A percentile compares a stretch with the other conserved stretches of the same genome.
phyloP scores from a whole-genome alignment of 2,888 invertebrate genomes.

The Macroteleia sp. region DNA sequence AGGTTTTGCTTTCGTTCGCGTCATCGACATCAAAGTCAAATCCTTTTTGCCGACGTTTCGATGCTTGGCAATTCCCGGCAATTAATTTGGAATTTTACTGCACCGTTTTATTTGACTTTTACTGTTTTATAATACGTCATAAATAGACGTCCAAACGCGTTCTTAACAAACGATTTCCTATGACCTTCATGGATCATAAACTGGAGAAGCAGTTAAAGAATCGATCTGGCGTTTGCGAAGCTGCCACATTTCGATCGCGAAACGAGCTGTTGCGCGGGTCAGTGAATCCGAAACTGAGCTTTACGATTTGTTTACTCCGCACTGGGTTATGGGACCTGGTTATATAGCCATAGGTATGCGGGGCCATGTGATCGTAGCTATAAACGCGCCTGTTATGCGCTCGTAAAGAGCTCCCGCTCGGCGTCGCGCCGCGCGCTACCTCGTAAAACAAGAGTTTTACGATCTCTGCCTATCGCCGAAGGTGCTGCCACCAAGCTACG shows the following conservation, averaged over 20 bases:
- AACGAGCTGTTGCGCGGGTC: slow-evolving; percentile 78
- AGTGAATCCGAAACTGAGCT: slow-evolving; percentile 82
- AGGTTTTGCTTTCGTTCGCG: slow-evolving; percentile 4
- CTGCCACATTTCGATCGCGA: slow-evolving; percentile 55
- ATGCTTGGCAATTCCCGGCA: background rate
- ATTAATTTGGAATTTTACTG: background rate
- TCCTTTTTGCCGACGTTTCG: too few species aligned
- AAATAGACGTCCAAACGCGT: background rate
- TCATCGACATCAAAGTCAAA: slow-evolving; percentile 25
- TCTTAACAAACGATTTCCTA: too few species aligned
- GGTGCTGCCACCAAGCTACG: slow-evolving; percentile 74
- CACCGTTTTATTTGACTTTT: background rate
- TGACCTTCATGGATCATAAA: slow-evolving; percentile 39
- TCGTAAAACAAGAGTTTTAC: slow-evolving; percentile 83
- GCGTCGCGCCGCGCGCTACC: slow-evolving; percentile 67
- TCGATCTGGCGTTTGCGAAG: slow-evolving; percentile 26
- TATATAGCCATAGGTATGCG: slow-evolving; percentile 82
- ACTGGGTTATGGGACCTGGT: slow-evolving; percentile 82
- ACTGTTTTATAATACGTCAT: slow-evolving; percentile 4
- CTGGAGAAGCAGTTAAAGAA: slow-evolving; percentile 24
- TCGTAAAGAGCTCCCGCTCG: slow-evolving; percentile 82
- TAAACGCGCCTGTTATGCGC: slow-evolving; percentile 84
- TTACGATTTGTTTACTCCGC: slow-evolving; percentile 84
- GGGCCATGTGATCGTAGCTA: slow-evolving; percentile 83
- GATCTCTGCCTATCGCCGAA: slow-evolving; percentile 80